These are phyloP conservation scores for Setipinna tenuifilis DNA, from an alignment of 2,797 vertebrate genomes.

Conservation along the genomic window DNA sequence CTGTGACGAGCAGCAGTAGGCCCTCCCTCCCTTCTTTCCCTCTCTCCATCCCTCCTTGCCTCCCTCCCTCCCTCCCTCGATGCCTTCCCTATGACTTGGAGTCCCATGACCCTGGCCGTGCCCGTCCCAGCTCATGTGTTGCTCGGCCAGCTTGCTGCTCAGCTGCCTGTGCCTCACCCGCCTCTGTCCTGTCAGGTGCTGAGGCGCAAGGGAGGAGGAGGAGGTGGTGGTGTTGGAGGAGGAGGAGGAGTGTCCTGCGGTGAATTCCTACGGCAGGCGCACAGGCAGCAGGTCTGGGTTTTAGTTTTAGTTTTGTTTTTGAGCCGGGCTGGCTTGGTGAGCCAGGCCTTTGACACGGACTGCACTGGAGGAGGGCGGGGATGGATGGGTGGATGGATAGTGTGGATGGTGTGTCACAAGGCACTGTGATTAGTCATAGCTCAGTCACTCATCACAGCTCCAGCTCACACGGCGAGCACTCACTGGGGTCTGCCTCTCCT, in stretches of 20 bases:
- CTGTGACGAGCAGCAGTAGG: background rate
- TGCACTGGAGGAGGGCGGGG: background rate
- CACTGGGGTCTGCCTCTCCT: no score
- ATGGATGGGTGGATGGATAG: background rate
- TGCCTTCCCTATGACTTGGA: background rate
- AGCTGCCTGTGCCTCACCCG: background rate
- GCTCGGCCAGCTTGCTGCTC: background rate
- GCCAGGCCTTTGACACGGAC: background rate
- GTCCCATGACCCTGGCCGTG: background rate
- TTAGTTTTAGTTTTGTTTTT: background rate
- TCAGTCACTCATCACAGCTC: background rate
- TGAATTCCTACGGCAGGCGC: background rate
- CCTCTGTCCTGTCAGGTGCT: background rate
- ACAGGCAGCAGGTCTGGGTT: background rate
- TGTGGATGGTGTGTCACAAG: slow-evolving; percentile 7
- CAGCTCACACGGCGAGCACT: no score
- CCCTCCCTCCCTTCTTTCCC: background rate
- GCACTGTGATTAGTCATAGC: slow-evolving; percentile 11
- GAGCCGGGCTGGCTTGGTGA: no score
- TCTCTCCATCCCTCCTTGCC: no score
- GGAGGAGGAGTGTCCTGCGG: background rate
- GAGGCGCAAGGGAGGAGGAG: background rate
- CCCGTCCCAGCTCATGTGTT: slow-evolving; percentile 4
- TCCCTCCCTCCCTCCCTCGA: no score
- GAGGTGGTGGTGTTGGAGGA: background rate